A percentile compares a stretch with the other conserved stretches of the same genome.
Conservation (phyloP, 1,140 invertebrate species). For the Alviniconcha marisindica region DNA sequence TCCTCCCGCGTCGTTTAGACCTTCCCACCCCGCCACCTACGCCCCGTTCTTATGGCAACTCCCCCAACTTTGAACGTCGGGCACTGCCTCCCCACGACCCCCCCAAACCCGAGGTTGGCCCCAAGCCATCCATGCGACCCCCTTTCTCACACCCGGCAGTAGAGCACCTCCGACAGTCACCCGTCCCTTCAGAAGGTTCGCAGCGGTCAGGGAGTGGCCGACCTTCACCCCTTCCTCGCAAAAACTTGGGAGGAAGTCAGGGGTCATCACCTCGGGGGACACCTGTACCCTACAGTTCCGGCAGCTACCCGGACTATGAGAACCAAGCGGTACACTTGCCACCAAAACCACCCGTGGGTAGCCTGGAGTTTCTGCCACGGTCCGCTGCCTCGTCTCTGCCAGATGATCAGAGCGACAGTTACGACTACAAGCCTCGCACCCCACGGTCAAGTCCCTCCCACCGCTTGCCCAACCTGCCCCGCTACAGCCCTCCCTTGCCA, state of each 20-base stretch:
- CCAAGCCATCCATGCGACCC: neutral
- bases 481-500: slow-evolving; percentile 29
- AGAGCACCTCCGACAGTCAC: slow-evolving; percentile 4
- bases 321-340: slow-evolving; percentile 12
- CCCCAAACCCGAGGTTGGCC: neutral
- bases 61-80: neutral
- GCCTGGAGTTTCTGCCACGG: neutral
- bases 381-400: neutral
- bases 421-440: slow-evolving; percentile 4
- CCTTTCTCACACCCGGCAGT: slow-evolving; percentile 13
- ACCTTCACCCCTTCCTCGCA: slow-evolving; percentile 26
- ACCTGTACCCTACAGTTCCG: neutral
- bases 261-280: neutral
- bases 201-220: slow-evolving; percentile 5
- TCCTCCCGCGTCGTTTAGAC: slow-evolving; percentile 37
- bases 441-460: slow-evolving; percentile 8
- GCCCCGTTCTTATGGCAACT: neutral
- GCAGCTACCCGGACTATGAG: slow-evolving; percentile 14
- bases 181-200: slow-evolving; percentile 18
- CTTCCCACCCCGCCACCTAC: slow-evolving; percentile 47
- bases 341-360: neutral
- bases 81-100: neutral
- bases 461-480: slow-evolving; percentile 12
- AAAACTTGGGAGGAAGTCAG: slow-evolving; percentile 6
- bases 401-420: neutral